Evolutionary conservation across 2,113 vertebrate genomes (phyloP), one percentile per base, ranked within the genome.

Genomic region (Oryctolagus cuniculus): DNA sequence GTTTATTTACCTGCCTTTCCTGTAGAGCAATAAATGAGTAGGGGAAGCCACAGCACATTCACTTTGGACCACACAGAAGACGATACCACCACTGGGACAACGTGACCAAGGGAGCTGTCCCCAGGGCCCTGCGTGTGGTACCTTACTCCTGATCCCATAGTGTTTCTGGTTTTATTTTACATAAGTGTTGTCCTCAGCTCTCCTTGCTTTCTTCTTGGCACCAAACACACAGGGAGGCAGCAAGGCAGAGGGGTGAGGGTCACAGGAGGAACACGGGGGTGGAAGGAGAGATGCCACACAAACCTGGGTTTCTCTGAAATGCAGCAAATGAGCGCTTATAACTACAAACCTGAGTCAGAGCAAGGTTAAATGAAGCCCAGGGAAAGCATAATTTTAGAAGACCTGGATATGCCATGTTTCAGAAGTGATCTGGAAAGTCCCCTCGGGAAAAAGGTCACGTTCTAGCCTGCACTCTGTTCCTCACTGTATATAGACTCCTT

Each of bases 391-490:
- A 5, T 51, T 94, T 90, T 34, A 49, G 85, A 77, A 93, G 67
- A 66, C 31, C 51, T 86, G 70, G 64, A 89, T 85, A 94, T 55
- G 77, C 0, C 36, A 82, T 15, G 38, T 24, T 91, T 87, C 61
- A 90, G 78, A 96, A 92, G 67, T 77, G 55, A 90, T 51, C 31
- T 7, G 75, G 17, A 29, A 77, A 92, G 89, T 55, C 90, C 53
- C 82, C 21, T 38, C 55, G 87, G 53, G 44, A 53, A 51, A 89
- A 90, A 84, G 66, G 61, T 84, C 88, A 77, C 6, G 1, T 22
- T 90, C 81, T 55, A 49, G 72, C 55, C 19, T 44, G 17, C 72
- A 69, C 49, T 27, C 21, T 49, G 8, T 51, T 63, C 55, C 25
- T 93, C 49, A 66, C 38, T 36, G 6, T 72, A n/a, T 36, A 70